Base-by-base conservation (phyloP, 2,797 vertebrate species). In the Phalanger gymnotis region DNA sequence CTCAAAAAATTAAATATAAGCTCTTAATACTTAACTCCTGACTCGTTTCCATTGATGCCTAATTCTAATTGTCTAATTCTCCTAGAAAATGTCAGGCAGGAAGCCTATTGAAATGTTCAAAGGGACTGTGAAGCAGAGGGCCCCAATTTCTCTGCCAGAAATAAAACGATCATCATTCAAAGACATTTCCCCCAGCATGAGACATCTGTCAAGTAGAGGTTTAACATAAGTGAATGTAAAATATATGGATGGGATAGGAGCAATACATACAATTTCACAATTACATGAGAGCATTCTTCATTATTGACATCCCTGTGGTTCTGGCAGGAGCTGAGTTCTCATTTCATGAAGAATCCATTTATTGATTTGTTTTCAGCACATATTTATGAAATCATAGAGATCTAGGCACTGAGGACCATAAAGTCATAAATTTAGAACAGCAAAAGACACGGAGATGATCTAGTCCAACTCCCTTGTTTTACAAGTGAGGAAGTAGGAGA, bases 91-190 rank as follows among this genome's bases (percentile, higher is more conserved):
- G 91, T 81, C 93, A 92, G 25, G 81, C 4, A 13, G 54, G 51
- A 1, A 57, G 34, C 94, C 91, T 91, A 5, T 0, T 12, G 66
- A 97, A 93, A 95, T 94, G 96, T 92, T 96, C 87, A 92, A 92
- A 95, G 81, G 53, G 55, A 93, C 56, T 6, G 22, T 87, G 57
- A 92, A 94, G 94, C 90, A 19, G 92, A 96, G 1, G 56, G 96
- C 57, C 94, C 89, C 66, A 91, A 94, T 98, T 97, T 96, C 93
- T 93, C 96, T 94, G 93, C 96, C 97, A 98, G 97, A 98, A 98
- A 97, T 73, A 91, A 98, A 97, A 91, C 92, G 55, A 98, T 97
- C 96, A 90, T 87, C 90, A 96, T 96, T 98, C 96, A 96, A 96
- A 95, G 96, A 93, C 95, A 87, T 91, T 97, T 95, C 92, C 95